phyloP scores from a whole-genome alignment of 2,113 vertebrate genomes.

The Podarcis cretensis region DNA sequence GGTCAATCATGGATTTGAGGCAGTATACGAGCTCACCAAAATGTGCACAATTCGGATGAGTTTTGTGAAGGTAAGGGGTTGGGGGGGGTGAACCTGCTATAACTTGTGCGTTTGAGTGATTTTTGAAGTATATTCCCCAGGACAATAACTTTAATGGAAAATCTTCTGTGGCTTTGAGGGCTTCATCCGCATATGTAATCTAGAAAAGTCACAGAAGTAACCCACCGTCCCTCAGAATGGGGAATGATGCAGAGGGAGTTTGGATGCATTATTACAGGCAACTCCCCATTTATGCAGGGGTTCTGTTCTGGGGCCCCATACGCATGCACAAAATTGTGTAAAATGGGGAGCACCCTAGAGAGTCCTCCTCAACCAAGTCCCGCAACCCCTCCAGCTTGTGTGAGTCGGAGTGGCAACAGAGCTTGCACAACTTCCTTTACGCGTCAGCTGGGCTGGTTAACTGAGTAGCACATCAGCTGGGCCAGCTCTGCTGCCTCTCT shows the following conservation, averaged over 20 bases:
- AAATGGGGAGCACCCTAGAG: no score
- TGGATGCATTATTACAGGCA: not conserved
- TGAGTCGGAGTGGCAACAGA: no score
- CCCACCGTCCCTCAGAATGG: not conserved
- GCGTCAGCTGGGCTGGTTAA: no score
- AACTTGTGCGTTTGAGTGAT: not conserved
- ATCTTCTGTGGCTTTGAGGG: not conserved
- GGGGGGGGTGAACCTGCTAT: not conserved
- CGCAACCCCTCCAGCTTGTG: no score
- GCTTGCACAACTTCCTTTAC: no score
- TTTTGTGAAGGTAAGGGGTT: constrained; percentile 90
- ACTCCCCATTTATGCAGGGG: no score
- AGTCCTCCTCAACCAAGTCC: no score
- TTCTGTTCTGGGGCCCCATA: no score
- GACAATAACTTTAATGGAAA: not conserved
- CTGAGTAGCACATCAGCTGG: no score
- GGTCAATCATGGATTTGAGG: constrained; percentile 97
- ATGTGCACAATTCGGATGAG: constrained; percentile 99
- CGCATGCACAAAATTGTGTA: no score
- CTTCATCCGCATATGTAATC: not conserved
- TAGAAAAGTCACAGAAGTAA: not conserved
- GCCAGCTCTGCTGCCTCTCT: no score
- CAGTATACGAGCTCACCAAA: constrained; percentile 97
- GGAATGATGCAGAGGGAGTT: not conserved
- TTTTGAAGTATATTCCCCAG: not conserved